A percentile compares a stretch with the other conserved stretches of the same genome.
These are phyloP conservation scores for Xenentodon cancila DNA, from an alignment of 2,797 vertebrate genomes.

Conservation along the genomic window DNA sequence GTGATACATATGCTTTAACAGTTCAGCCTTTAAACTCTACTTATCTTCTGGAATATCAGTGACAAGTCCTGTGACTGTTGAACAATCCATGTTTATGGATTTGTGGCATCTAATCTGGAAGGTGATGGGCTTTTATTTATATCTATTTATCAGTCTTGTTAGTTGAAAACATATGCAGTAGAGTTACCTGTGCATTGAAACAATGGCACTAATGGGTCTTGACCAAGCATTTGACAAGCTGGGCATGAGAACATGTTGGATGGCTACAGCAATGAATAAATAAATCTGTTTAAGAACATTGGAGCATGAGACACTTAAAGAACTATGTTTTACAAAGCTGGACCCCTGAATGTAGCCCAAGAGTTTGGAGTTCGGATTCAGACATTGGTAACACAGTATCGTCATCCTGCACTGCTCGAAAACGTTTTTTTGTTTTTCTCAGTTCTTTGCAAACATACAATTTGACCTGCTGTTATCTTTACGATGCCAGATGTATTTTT, in stretches of 20 bases:
- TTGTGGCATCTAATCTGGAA: too few species aligned
- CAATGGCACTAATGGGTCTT: not conserved
- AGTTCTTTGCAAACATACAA: constrained; percentile 31
- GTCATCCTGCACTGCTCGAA: constrained; percentile 17
- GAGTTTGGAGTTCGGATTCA: constrained; percentile 40
- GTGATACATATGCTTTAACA: not conserved
- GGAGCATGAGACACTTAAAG: not conserved
- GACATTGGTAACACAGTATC: constrained; percentile 17
- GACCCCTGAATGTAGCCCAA: constrained; percentile 30
- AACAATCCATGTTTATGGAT: too few species aligned
- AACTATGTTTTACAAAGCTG: constrained; percentile 26
- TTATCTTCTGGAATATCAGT: not conserved
- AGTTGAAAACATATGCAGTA: not conserved
- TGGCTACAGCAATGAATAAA: not conserved
- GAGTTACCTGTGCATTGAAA: not conserved
- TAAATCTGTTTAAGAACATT: not conserved
- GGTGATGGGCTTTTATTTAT: too few species aligned
- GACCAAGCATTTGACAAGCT: not conserved
- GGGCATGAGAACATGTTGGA: not conserved
- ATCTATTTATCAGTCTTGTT: not conserved
- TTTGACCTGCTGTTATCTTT: constrained; percentile 26
- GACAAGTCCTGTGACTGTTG: not conserved
- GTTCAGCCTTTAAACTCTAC: too few species aligned
- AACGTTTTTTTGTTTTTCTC: constrained; percentile 27
- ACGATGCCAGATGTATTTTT: constrained; percentile 30